These are phyloP conservation scores for Botia almorhae DNA, from an alignment of 2,797 vertebrate species.

Conservation along the genomic window DNA sequence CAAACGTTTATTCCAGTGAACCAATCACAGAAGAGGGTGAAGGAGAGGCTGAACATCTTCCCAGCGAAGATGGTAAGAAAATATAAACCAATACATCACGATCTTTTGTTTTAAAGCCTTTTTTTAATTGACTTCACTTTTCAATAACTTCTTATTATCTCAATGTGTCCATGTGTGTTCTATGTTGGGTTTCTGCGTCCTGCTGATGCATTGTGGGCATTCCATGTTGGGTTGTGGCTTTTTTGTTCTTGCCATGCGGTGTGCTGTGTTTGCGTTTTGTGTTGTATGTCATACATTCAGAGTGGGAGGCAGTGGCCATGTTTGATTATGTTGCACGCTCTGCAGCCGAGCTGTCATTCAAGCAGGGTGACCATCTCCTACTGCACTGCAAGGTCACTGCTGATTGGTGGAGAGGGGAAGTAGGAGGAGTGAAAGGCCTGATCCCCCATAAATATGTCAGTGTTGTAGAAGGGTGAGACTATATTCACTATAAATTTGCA, in stretches of 20 bases:
- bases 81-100: background rate
- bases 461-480: constrained; percentile 80
- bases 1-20: constrained; percentile 73
- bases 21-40: constrained; percentile 84
- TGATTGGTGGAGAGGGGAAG: constrained; percentile 91
- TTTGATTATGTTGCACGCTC: constrained; percentile 86
- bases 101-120: background rate
- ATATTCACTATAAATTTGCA: background rate
- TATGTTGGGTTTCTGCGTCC: constrained; percentile 30
- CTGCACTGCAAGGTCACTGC: constrained; percentile 82
- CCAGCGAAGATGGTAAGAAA: constrained; percentile 83
- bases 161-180: constrained; percentile 43
- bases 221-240: constrained; percentile 26
- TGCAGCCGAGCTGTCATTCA: constrained; percentile 85
- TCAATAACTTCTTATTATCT: constrained; percentile 41
- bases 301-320: constrained; percentile 83
- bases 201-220: constrained; percentile 22
- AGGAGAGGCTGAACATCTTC: constrained; percentile 75
- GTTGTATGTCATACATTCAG: constrained; percentile 61
- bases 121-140: background rate
- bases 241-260: constrained; percentile 31
- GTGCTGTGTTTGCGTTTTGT: constrained; percentile 29
- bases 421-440: constrained; percentile 80
- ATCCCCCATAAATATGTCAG: constrained; percentile 90
- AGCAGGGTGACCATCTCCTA: constrained; percentile 81